Evolutionary conservation across 2,797 vertebrate species (phyloP).

Genomic region (Rhincodon typus): DNA sequence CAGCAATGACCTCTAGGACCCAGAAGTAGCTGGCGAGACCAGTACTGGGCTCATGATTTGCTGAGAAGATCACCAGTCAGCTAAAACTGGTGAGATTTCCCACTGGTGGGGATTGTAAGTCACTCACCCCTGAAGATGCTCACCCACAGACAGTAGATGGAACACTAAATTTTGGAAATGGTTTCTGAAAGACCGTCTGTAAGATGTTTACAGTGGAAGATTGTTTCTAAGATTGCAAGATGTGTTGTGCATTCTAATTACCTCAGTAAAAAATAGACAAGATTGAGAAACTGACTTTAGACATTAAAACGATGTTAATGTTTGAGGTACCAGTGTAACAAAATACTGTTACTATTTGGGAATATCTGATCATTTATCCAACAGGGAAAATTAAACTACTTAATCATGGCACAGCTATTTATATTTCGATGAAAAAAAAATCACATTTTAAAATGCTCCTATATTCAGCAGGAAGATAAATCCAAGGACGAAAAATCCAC

Average conservation of each 20-base stretch:
- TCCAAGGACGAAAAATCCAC: not conserved
- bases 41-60: no score
- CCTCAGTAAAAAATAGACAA: not conserved
- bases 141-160: no score
- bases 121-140: no score
- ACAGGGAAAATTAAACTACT: not conserved
- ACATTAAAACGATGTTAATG: not conserved
- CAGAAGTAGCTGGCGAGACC: no score
- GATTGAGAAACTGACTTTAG: not conserved
- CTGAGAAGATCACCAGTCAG: no score
- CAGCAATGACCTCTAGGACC: no score
- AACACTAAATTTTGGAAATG: not conserved
- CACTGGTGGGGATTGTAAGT: no score
- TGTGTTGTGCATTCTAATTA: not conserved
- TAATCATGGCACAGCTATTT: not conserved
- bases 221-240: not conserved
- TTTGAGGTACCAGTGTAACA: not conserved
- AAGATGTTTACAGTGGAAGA: not conserved
- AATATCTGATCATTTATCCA: constrained; percentile 16
- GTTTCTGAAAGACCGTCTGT: not conserved
- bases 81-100: no score
- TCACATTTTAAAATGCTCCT: not conserved
- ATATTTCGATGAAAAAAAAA: not conserved
- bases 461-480: not conserved
- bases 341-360: not conserved